Percentiles rank a stretch among this genome's conserved stretches.
Evolutionary conservation across 2,113 vertebrate genomes (phyloP).

Genomic region (Channa maculata): DNA sequence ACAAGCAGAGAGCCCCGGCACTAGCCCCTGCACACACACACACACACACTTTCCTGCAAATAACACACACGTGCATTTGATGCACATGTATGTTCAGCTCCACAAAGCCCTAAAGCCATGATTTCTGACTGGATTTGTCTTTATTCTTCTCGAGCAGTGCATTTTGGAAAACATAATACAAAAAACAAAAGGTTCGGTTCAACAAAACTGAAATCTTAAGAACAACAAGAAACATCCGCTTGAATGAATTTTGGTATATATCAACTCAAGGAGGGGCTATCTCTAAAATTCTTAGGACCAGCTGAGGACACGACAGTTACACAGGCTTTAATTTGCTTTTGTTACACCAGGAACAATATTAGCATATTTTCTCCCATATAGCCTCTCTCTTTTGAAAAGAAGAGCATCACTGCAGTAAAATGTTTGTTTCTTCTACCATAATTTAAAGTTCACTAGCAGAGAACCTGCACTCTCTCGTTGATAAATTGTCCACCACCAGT

Average conservation of each 20-base stretch:
- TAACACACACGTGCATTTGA: neutral
- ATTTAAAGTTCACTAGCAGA: constrained; percentile 18
- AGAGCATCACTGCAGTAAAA: neutral
- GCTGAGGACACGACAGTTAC: neutral
- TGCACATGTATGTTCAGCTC: neutral
- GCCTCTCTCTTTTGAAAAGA: neutral
- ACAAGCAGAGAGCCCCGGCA: constrained; percentile 35
- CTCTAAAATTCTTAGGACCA: neutral
- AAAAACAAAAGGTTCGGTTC: neutral
- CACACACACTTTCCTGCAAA: neutral
- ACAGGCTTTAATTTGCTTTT: neutral
- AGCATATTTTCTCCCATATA: neutral
- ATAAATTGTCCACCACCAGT: constrained; percentile 10
- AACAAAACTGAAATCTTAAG: neutral
- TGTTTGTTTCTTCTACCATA: constrained; percentile 5
- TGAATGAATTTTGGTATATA: too few relatives aligned
- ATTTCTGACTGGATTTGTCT: too few relatives aligned
- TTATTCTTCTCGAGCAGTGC: too few relatives aligned
- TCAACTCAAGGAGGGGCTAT: neutral
- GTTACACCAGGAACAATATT: too few relatives aligned
- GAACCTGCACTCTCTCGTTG: constrained; percentile 5
- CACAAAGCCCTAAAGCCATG: too few relatives aligned
- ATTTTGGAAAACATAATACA: too few relatives aligned
- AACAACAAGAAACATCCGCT: neutral
- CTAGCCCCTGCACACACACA: neutral